Conservation (phyloP, 2,888 invertebrate genomes). For the Meganola albula region DNA sequence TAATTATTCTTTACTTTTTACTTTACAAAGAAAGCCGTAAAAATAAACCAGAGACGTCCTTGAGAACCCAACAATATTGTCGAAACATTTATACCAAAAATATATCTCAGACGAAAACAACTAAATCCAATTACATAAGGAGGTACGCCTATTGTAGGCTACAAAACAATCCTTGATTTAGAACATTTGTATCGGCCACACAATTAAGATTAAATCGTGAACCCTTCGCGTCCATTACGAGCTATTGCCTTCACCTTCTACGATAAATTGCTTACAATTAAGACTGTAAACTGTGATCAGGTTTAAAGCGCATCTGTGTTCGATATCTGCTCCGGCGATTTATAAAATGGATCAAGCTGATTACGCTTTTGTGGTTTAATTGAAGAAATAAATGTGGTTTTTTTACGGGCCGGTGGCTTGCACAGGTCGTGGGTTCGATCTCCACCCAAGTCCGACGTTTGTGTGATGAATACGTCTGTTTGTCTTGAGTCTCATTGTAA, state of each 20-base stretch:
- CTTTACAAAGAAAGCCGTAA: neutral
- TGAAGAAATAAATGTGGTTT: too few species aligned
- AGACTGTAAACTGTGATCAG: conserved; percentile 29
- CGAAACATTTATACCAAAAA: too few species aligned
- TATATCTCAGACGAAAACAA: too few species aligned
- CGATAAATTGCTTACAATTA: conserved; percentile 43
- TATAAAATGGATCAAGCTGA: conserved; percentile 17
- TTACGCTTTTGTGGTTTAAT: too few species aligned
- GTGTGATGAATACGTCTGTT: too few species aligned
- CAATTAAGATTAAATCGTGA: conserved; percentile 44
- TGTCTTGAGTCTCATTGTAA: too few species aligned
- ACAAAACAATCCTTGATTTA: conserved; percentile 23
- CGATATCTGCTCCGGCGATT: conserved; percentile 11
- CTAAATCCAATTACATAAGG: conserved; percentile 7
- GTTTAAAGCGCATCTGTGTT: conserved; percentile 15
- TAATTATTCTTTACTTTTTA: neutral
- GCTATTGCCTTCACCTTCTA: conserved; percentile 35
- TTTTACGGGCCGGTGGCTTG: too few species aligned
- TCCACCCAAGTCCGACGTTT: too few species aligned
- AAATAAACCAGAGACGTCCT: neutral
- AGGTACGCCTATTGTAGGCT: conserved; percentile 9
- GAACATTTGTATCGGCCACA: conserved; percentile 30
- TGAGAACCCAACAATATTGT: too few species aligned
- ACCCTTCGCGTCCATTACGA: conserved; percentile 36
- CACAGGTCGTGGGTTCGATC: too few species aligned